Evolutionary conservation across 2,113 vertebrate genomes (phyloP).

Genomic region (Boulengeromyrus knoepffleri): DNA sequence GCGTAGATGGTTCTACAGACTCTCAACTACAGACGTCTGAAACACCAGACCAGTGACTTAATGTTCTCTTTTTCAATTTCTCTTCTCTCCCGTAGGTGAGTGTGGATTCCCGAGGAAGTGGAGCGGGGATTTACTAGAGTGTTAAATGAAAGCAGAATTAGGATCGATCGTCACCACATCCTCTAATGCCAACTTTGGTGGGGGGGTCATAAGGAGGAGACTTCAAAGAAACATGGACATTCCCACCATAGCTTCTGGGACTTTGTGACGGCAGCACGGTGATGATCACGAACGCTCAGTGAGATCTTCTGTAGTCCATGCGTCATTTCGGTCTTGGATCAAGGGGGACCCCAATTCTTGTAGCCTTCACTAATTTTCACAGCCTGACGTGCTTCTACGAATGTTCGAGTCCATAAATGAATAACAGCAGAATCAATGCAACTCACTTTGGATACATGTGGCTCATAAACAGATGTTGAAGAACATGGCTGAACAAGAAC

Average conservation of each 20-base stretch:
- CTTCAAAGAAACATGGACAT: not conserved
- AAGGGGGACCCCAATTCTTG: not conserved
- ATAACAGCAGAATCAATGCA: not conserved
- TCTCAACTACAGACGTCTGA: not conserved
- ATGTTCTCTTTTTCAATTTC: not conserved
- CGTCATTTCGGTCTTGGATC: not conserved
- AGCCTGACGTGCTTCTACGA: not conserved
- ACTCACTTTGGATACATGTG: not conserved
- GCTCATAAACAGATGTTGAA: not conserved
- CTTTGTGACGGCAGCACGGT: not conserved
- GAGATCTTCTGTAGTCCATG: not conserved
- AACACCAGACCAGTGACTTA: not conserved
- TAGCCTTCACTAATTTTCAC: not conserved
- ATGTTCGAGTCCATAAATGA: not conserved
- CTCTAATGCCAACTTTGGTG: not conserved
- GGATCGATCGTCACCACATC: not conserved
- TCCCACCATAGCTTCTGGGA: not conserved
- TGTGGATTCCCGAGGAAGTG: not conserved
- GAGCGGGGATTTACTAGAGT: not conserved
- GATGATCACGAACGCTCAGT: not conserved
- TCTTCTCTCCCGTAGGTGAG: not conserved
- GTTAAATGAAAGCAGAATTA: slow-evolving; percentile 27
- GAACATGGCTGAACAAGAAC: not conserved
- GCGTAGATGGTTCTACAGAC: not conserved
- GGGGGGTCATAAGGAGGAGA: not conserved